These are phyloP conservation scores for Cyrtodaria siliqua DNA, from an alignment of 2,888 invertebrate genomes.

Conservation along the genomic window DNA sequence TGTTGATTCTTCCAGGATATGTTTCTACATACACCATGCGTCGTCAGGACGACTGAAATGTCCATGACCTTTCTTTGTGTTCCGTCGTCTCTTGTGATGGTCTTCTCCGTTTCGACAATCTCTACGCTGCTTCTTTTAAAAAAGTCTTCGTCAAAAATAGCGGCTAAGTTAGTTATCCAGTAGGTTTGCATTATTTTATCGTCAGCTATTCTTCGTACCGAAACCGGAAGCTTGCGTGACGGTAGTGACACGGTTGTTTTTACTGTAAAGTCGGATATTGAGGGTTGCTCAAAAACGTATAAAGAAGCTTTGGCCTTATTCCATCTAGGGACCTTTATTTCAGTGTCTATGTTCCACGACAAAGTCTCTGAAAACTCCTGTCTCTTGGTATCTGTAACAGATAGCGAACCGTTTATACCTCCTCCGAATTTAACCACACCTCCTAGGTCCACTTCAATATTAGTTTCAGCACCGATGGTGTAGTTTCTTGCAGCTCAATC, in stretches of 20 bases:
- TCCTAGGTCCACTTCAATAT: slow-evolving; percentile 59
- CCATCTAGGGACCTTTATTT: slow-evolving; percentile 54
- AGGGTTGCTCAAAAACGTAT: slow-evolving; percentile 52
- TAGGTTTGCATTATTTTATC: slow-evolving; percentile 44
- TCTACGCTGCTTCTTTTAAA: neutral
- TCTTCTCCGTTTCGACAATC: too few species aligned
- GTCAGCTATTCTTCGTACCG: slow-evolving; percentile 47
- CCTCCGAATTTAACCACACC: slow-evolving; percentile 55
- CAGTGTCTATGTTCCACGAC: slow-evolving; percentile 62
- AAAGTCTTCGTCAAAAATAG: slow-evolving; percentile 45
- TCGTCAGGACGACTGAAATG: slow-evolving; percentile 31
- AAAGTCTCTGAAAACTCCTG: slow-evolving; percentile 50
- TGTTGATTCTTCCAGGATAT: slow-evolving; percentile 61
- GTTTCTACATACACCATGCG: slow-evolving; percentile 55
- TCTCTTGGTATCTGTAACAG: slow-evolving; percentile 61
- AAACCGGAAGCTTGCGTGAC: slow-evolving; percentile 47
- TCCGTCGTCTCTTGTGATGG: too few species aligned
- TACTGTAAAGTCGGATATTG: slow-evolving; percentile 58
- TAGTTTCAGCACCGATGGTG: slow-evolving; percentile 57
- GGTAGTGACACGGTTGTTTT: slow-evolving; percentile 58
- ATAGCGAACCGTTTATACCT: slow-evolving; percentile 48
- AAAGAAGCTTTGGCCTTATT: slow-evolving; percentile 58
- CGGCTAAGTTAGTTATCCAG: slow-evolving; percentile 44
- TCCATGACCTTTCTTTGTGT: neutral
- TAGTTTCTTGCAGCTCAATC: slow-evolving; percentile 65